Evolutionary conservation across 2,113 vertebrate genomes (phyloP), one percentile per base, ranked within the genome.

Genomic region (Sterrhoptilus dennistouni): DNA sequence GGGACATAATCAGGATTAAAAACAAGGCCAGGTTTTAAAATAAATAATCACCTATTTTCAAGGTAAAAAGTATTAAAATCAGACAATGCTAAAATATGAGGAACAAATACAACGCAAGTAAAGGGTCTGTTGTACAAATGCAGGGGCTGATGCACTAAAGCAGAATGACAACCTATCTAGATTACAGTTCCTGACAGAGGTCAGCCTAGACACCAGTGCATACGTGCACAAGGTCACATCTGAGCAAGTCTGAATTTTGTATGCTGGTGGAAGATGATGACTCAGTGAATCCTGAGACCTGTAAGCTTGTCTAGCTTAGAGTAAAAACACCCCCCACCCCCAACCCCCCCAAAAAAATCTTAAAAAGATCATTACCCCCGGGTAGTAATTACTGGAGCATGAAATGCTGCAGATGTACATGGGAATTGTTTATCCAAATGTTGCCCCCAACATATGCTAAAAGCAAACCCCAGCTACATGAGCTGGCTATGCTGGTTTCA

Each of bases 321-420:
- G 36, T 36, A 60, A 78, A 86, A 75, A 53, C 23, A 53, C 9
- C 15, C 36, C n/a, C 18, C 9, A 28, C 9, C 8, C 44, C 19
- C 42, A 9, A 6, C n/a, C 8, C 35, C 28, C 5, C n/a, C 2
- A 2, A 19, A 54, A 60, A 77, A 29, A 25, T 54, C 66, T 81
- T 87, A 33, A 92, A 33, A 92, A 78, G n/a, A 94, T 75, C 36
- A 79, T 45, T 53, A 87, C 69, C 31, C 15, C 36, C 0, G 8
- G 89, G 65, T 18, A 79, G 56, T 16, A 94, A 88, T 96, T 94
- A 96, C 90, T 97, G 84, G 91, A 93, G 95, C 93, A 88, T 59
- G 68, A 95, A 91, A 96, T 90, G 75, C 53, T 83, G 59, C 78
- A 83, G 78, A 94, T 78, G 63, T 79, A 76, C 63, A 59, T 50